phyloP scores from a whole-genome alignment of 2,797 vertebrate genomes.

The Myoxocephalus aenaeus region DNA sequence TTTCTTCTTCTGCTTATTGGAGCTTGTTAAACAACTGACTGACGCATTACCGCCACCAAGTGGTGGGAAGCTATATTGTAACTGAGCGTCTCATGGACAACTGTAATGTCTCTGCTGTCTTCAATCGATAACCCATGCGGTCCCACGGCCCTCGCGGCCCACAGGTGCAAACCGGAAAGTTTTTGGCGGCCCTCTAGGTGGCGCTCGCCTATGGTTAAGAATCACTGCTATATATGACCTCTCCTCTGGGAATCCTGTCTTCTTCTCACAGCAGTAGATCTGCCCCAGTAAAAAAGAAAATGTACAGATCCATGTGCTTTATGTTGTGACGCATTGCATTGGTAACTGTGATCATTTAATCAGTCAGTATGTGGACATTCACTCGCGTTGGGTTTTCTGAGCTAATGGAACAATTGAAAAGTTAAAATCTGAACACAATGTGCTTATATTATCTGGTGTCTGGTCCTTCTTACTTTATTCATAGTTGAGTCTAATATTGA shows the following conservation, averaged over 20 bases:
- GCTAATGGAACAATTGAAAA: slow-evolving; percentile 10
- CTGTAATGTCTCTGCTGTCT: no score
- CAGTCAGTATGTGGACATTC: neutral
- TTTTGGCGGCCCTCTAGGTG: no score
- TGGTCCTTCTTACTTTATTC: slow-evolving; percentile 63
- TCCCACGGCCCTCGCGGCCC: no score
- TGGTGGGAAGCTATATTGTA: no score
- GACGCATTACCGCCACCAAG: no score
- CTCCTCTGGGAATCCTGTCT: slow-evolving; percentile 55
- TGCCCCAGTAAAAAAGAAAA: slow-evolving; percentile 38
- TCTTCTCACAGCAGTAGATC: slow-evolving; percentile 43
- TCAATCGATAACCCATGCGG: no score
- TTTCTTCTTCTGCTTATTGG: no score
- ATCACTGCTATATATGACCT: slow-evolving; percentile 73
- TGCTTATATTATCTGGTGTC: slow-evolving; percentile 56
- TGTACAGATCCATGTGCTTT: slow-evolving; percentile 23
- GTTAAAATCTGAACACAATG: slow-evolving; percentile 38
- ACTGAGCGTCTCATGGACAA: no score
- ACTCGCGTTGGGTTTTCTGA: neutral
- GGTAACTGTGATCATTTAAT: slow-evolving; percentile 10
- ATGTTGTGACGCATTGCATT: neutral
- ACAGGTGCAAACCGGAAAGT: no score
- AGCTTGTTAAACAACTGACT: no score
- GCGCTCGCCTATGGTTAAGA: no score
- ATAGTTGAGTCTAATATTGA: slow-evolving; percentile 66